Evolutionary conservation across 1,140 invertebrate genomes (phyloP), one percentile per base, ranked within the genome.

Genomic region (Centruroides vittatus): DNA sequence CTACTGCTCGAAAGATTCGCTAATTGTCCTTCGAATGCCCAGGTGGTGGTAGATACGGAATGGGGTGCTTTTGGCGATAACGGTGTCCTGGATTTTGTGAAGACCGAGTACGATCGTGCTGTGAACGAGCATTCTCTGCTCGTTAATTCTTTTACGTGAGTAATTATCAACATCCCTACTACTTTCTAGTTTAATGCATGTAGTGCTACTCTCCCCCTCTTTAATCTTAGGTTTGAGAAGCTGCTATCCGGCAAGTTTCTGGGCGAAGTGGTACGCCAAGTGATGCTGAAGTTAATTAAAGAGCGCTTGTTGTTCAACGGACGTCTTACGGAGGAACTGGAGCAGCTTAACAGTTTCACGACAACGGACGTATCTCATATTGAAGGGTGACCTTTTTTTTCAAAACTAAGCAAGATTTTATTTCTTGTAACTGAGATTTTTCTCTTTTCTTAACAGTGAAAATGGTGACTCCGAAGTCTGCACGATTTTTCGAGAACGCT

Each of bases 241-340:
- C 79, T 84, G 80, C 88, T 93, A 66, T 87, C 88, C 1, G 92
- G 92, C 35, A 93, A 93, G 85, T 96, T 93, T 72, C 81, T 94
- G 78, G 92, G 92, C 1, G 83, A 85, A 67, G 64, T 84, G n/a
- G 80, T 80, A 1, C 74, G 82, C 23, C 70, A 79, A 52, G 74
- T 83, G 57, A 65, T 85, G 13, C 71, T 77, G 7, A 76, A 74
- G 61, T 71, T 84, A 34, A 73, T 73, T 11, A 73, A 78, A 3
- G 13, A 59, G 35, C 48, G 41, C 47, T 48, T 59, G 12, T 62
- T 62, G 41, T 50, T 51, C 11, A 49, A 48, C 11, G 7, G 35
- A 35, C 13, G 5, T 23, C 36, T 41, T 4, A 41, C 36, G 36
- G 8, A 52, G 11, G 36, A 53, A 35, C 3, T 35, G 36, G 34